Base-by-base conservation (phyloP, 2,113 vertebrate genomes). In the Antennarius striatus region DNA sequence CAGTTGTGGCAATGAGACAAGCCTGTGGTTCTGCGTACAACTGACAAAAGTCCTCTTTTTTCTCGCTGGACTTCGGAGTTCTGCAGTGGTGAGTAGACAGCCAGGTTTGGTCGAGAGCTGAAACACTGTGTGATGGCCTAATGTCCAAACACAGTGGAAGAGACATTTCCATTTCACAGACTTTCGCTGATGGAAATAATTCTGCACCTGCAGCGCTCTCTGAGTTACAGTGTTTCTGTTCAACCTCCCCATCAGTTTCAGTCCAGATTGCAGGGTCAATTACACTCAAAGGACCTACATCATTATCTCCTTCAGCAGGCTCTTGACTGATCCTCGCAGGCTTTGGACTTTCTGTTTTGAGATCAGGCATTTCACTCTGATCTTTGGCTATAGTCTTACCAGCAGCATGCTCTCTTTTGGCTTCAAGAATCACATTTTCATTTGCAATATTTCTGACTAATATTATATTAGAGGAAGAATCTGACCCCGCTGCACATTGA, bases 261-360 rank as follows among this genome's bases (percentile, higher is more conserved):
- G 64, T 81, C 70, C 68, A 77, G 69, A 86, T 79, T 81, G 67
- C 73, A 61, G 79, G 87, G 74, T 88, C 81, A 82, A 80, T 90
- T 88, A 80, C 82, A 71, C 57, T 15, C 48, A 78, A 74, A 74
- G 65, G 42, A 47, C 61, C 70, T 15, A 58, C 73, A 54, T 88
- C 71, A 84, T 89, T 88, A 84, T 81, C 79, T 86, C 72, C 82
- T 82, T 78, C 83, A 72, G 70, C 56, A 17, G 62, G 54, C 74
- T 71, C 77, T 72, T 71, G 59, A 70, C 82, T 81, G 71, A 86
- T 68, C 68, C 56, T 70, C 70, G 53, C 67, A 4, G 79, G 55
- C 73, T 66, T 28, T 36, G 43, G 65, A 59, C 69, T 77, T 78
- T 78, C 77, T 61, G 73, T 63, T 69, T 68, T 63, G 65, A 71